Base-by-base conservation (phyloP, 1,140 invertebrate species). In the Uloborus diversus region DNA sequence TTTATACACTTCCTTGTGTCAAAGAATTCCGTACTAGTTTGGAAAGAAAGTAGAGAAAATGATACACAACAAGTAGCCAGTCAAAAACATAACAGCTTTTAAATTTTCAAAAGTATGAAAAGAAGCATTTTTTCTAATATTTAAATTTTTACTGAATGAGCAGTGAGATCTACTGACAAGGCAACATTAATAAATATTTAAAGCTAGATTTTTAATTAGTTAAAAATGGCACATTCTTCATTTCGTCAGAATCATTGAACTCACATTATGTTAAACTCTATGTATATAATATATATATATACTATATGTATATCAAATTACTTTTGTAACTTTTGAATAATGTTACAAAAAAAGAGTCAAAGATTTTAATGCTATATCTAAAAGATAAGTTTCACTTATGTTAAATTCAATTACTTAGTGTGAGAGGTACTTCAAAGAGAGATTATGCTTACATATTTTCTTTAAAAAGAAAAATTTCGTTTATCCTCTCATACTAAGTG, bases 81-180 rank as follows among this genome's bases (percentile, higher is more conserved):
- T 35, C 56, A 23, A 76, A 57, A 62, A 62, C 30, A 53, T 37
- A 42, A 56, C 56, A 32, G 33, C 42, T 32, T 28, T 37, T 13
- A 32, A 59, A 75, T 62, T 61, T 35, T 53, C 28, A 51, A 30
- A 64, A 65, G 35, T 53, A 56, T 37, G 56, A 56, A 64, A 37
- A 59, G 61, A 59, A 73, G 59, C 61, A 65, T 76, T 59, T 65
- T 65, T 76, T 59, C 51, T 35, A 65, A 76, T 49, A 32, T 30
- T 62, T 53, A 56, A 65, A 64, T 64, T 76, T 75, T 76, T 76
- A 59, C 56, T 76, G 73, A 76, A 76, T 51, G 61, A 56, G 65
- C 49, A 65, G 59, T 59, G 47, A 76, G 42, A 65, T 76, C n/a
- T 56, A 64, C 73, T 37, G 65, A 47, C 30, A 65, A 49, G 61